phyloP scores from a whole-genome alignment of 2,113 vertebrate genomes.

The Rhineura floridana region DNA sequence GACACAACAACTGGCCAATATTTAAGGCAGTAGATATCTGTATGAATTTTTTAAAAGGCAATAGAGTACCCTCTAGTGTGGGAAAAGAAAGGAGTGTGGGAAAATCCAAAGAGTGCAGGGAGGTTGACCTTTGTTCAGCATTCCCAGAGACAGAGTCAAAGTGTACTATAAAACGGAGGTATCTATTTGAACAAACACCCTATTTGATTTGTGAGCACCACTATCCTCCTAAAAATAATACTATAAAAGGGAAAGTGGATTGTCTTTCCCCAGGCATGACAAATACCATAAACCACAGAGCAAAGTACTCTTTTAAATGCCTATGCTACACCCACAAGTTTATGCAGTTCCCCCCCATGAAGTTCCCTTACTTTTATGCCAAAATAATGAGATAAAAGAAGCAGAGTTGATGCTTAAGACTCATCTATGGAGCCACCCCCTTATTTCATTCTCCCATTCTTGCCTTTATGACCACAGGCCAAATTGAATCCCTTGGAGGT shows the following conservation, averaged over 20 bases:
- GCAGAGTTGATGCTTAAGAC: not conserved
- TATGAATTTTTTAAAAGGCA: constrained; percentile 26
- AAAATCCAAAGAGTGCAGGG: constrained; percentile 53
- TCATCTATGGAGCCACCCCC: not conserved
- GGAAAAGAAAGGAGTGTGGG: constrained; percentile 64
- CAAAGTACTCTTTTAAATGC: not conserved
- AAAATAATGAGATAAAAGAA: not conserved
- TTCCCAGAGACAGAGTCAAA: constrained; percentile 65
- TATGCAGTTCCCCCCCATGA: not conserved
- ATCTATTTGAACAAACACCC: not conserved
- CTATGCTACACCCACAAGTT: not conserved
- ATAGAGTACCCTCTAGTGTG: constrained; percentile 24
- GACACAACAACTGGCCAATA: not conserved
- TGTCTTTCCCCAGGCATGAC: not conserved
- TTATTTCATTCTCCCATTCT: not conserved
- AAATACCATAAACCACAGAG: no score
- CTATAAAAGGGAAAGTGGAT: not conserved
- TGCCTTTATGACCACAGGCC: no score
- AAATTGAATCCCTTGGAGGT: no score
- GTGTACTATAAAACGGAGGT: constrained; percentile 25
- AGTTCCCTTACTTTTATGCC: not conserved
- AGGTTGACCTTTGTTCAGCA: constrained; percentile 56
- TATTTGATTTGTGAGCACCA: not conserved
- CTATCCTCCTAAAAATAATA: not conserved
- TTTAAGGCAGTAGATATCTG: not conserved